Conservation (phyloP, 1,140 invertebrate species). For the Heliothis subflexa region DNA sequence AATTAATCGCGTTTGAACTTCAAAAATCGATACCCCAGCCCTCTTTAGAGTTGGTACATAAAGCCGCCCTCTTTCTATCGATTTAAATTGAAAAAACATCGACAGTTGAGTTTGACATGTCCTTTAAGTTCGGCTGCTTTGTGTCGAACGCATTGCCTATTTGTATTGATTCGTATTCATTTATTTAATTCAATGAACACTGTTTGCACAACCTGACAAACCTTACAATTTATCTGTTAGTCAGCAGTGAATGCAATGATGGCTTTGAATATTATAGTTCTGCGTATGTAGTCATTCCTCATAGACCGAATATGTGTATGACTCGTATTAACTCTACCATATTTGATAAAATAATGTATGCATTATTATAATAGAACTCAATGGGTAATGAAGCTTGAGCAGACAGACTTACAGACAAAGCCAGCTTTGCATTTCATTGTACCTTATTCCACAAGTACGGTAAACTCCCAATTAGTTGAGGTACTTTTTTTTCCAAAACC, state of each 20-base stretch:
- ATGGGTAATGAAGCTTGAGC: conserved; percentile 17
- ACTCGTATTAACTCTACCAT: conserved; percentile 34
- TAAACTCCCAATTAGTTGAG: conserved; percentile 50
- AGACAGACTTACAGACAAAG: not conserved
- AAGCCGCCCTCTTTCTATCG: conserved; percentile 58
- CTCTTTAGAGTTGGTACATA: conserved; percentile 43
- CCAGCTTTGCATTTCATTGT: not conserved
- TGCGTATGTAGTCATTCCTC: conserved; percentile 26
- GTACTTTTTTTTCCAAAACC: conserved; percentile 59
- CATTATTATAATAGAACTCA: conserved; percentile 16
- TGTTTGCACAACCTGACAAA: conserved; percentile 45
- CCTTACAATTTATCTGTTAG: conserved; percentile 4
- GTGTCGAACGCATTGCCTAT: conserved; percentile 62
- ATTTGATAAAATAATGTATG: conserved; percentile 31
- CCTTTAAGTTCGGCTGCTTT: conserved; percentile 58
- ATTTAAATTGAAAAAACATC: conserved; percentile 80
- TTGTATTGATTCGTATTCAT: conserved; percentile 65
- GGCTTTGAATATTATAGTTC: conserved; percentile 23
- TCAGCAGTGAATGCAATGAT: conserved; percentile 31
- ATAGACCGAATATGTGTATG: conserved; percentile 26
- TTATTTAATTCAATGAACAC: conserved; percentile 56
- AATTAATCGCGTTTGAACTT: conserved; percentile 72
- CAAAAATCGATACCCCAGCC: conserved; percentile 63
- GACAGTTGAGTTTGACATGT: conserved; percentile 77
- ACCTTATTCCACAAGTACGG: conserved; percentile 2